These are phyloP conservation scores for Labia minor DNA, from an alignment of 2,888 invertebrate species.

Conservation along the genomic window DNA sequence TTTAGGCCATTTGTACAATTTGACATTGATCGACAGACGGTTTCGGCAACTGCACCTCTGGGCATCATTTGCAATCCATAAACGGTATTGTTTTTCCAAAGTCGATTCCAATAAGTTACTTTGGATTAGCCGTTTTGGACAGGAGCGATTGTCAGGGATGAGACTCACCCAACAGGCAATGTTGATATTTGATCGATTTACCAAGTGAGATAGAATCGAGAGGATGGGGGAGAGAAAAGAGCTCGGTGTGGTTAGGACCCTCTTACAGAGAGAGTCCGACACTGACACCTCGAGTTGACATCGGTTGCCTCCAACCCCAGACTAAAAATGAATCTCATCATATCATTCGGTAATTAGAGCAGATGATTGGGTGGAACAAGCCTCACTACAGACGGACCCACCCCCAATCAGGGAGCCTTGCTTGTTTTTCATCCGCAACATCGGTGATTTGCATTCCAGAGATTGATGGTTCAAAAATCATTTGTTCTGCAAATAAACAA, in stretches of 20 bases:
- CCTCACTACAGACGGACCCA: not conserved
- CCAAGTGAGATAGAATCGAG: not conserved
- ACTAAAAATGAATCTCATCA: not conserved
- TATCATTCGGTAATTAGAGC: not conserved
- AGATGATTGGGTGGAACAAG: not conserved
- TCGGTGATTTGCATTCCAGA: conserved; percentile 4
- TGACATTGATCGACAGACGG: conserved; percentile 8
- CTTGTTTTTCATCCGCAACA: conserved; percentile 6
- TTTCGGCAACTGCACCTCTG: not conserved
- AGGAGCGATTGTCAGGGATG: too few species aligned
- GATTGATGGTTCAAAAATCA: conserved; percentile 13
- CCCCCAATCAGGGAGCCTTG: not conserved
- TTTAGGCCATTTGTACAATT: not conserved
- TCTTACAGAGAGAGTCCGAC: too few species aligned
- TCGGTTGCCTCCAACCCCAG: not conserved
- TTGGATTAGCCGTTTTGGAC: too few species aligned
- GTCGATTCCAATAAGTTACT: too few species aligned
- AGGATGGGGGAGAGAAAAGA: too few species aligned
- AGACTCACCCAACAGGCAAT: not conserved
- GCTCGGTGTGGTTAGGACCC: too few species aligned
- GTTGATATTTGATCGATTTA: not conserved
- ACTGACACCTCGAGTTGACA: too few species aligned
- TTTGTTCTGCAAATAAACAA: conserved; percentile 7
- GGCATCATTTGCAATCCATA: not conserved
- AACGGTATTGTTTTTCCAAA: too few species aligned